Percentiles rank a stretch among this genome's conserved stretches.
phyloP scores from a whole-genome alignment of 2,888 invertebrate genomes.

The Nomada fucata region DNA sequence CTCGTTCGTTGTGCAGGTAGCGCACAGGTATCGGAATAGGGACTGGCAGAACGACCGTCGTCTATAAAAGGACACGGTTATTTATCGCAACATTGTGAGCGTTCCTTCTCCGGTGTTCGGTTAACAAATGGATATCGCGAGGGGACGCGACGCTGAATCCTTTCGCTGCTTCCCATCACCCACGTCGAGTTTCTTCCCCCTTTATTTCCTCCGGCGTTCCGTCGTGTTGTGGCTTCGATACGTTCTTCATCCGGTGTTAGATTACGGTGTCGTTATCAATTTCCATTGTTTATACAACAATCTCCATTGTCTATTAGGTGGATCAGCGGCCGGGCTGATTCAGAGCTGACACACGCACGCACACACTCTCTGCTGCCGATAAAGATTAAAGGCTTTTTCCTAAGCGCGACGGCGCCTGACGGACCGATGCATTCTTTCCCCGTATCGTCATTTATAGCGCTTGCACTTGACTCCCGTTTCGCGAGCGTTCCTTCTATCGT shows the following conservation, averaged over 20 bases:
- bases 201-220: conserved; percentile 22
- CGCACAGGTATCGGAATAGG: neutral
- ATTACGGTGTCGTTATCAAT: conserved; percentile 72
- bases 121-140: conserved; percentile 29
- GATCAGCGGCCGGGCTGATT: conserved; percentile 65
- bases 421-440: conserved; percentile 37
- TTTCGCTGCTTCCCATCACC: conserved; percentile 57
- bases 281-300: conserved; percentile 80
- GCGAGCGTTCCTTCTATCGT: neutral
- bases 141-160: conserved; percentile 24
- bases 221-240: conserved; percentile 79
- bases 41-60: neutral
- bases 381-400: conserved; percentile 59
- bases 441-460: conserved; percentile 15
- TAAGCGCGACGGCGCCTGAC: conserved; percentile 46
- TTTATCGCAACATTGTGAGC: conserved; percentile 14
- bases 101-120: conserved; percentile 7
- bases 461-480: conserved; percentile 17
- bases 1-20: neutral
- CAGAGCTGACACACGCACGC: conserved; percentile 47
- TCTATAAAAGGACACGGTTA: conserved; percentile 1
- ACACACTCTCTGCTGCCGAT: conserved; percentile 32
- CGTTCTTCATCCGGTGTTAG: conserved; percentile 79
- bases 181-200: conserved; percentile 55
- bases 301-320: conserved; percentile 78